Percentiles rank a stretch among this genome's conserved stretches.
Conservation (phyloP, 1,140 invertebrate species). For the Microvelia longipes region DNA sequence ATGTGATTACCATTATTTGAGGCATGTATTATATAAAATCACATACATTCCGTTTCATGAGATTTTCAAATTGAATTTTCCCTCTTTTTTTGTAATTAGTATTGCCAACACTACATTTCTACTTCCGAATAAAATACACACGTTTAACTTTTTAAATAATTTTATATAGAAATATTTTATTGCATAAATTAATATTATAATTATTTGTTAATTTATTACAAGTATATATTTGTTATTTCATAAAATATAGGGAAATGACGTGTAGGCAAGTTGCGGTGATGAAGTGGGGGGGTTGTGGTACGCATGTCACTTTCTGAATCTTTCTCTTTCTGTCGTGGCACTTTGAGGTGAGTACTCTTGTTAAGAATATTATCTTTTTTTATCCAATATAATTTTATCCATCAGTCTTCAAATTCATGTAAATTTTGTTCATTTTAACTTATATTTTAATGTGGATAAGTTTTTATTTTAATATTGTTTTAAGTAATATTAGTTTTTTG, state of each 20-base stretch:
- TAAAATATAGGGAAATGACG: neutral
- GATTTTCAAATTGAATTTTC: too few species aligned
- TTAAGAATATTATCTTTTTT: conserved; percentile 26
- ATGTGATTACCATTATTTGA: too few species aligned
- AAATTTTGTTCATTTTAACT: neutral
- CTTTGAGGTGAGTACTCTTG: conserved; percentile 38
- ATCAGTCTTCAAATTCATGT: neutral
- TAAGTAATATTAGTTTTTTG: too few species aligned
- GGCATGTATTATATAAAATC: too few species aligned
- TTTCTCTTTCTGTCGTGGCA: conserved; percentile 41
- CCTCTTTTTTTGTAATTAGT: too few species aligned
- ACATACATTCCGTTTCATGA: too few species aligned
- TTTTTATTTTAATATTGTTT: too few species aligned
- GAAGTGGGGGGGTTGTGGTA: conserved; percentile 17
- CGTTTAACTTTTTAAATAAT: too few species aligned
- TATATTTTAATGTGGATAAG: neutral
- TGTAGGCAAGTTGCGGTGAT: neutral
- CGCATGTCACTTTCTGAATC: conserved; percentile 32
- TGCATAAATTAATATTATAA: neutral
- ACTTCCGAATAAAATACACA: too few species aligned
- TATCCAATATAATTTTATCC: conserved; percentile 14
- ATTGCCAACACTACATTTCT: too few species aligned
- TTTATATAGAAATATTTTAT: too few species aligned
- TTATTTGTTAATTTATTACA: too few species aligned
- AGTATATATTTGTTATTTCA: conserved; percentile 1